Conservation (phyloP, 2,113 vertebrate genomes). For the Anolis sagrei region DNA sequence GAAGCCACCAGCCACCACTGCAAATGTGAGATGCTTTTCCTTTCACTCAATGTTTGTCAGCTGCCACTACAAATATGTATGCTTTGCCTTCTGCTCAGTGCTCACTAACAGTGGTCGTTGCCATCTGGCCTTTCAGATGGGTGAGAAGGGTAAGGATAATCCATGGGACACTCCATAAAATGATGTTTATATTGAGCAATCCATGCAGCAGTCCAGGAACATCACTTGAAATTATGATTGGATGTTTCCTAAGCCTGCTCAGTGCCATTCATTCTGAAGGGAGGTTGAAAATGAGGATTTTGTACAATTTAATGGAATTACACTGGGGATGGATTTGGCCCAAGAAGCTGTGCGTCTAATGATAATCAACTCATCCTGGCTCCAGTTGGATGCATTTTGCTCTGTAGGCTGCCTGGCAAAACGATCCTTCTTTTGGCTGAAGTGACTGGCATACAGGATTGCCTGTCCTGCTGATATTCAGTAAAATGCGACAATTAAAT, state of each 20-base stretch:
- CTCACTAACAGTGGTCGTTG: slow-evolving; percentile 30
- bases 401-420: slow-evolving; percentile 42
- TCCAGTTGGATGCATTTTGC: slow-evolving; percentile 38
- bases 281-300: slow-evolving; percentile 12
- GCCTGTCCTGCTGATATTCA: slow-evolving; percentile 39
- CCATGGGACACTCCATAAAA: background rate
- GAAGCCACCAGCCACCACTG: no score
- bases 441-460: slow-evolving; percentile 38
- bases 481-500: slow-evolving; percentile 63
- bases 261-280: background rate
- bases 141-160: slow-evolving; percentile 17
- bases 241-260: slow-evolving; percentile 24
- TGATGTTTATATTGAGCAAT: background rate
- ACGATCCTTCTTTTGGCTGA: slow-evolving; percentile 49
- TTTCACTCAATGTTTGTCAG: background rate
- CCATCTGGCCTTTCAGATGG: slow-evolving; percentile 21
- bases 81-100: slow-evolving; percentile 2
- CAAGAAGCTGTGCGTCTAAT: slow-evolving; percentile 32
- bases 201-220: slow-evolving; percentile 23
- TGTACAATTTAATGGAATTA: slow-evolving; percentile 25
- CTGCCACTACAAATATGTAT: slow-evolving; percentile 13
- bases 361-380: background rate
- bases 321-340: slow-evolving; percentile 36
- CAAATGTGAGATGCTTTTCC: background rate
- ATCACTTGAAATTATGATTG: slow-evolving; percentile 21